Percentiles rank a stretch among this genome's conserved stretches.
phyloP scores from a whole-genome alignment of 2,113 vertebrate genomes.

The Acinonyx jubatus region DNA sequence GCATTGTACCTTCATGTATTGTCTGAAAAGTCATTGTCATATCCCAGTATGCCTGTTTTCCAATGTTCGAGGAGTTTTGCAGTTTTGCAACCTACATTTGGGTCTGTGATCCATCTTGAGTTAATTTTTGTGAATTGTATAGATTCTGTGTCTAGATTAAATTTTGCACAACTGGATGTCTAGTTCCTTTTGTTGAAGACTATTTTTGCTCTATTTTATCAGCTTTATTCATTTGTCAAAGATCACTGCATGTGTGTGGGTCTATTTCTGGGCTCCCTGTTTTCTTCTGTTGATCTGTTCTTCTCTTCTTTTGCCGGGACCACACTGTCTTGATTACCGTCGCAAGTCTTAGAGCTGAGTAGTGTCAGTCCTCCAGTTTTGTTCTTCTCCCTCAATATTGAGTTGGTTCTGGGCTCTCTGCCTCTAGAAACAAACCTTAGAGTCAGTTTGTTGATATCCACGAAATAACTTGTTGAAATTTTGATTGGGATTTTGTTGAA shows the following conservation, averaged over 20 bases:
- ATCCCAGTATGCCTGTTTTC: neutral
- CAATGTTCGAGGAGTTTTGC: neutral
- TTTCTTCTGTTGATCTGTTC: neutral
- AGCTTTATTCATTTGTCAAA: neutral
- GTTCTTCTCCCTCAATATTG: neutral
- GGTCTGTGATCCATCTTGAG: neutral
- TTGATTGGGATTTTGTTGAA: neutral
- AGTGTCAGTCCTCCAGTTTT: neutral
- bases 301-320: neutral
- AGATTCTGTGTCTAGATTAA: neutral
- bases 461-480: neutral
- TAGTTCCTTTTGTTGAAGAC: neutral
- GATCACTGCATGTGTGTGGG: neutral
- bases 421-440: neutral
- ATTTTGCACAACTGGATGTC: neutral
- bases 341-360: neutral
- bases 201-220: neutral
- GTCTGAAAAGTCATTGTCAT: neutral
- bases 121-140: neutral
- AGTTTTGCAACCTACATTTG: neutral
- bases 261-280: neutral
- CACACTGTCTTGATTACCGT: neutral
- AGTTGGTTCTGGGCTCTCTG: neutral
- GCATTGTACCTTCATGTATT: neutral
- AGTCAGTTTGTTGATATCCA: neutral